Percentiles rank a stretch among this genome's conserved stretches.
Evolutionary conservation across 1,140 invertebrate genomes (phyloP).

Genomic region (Eueides isabella): DNA sequence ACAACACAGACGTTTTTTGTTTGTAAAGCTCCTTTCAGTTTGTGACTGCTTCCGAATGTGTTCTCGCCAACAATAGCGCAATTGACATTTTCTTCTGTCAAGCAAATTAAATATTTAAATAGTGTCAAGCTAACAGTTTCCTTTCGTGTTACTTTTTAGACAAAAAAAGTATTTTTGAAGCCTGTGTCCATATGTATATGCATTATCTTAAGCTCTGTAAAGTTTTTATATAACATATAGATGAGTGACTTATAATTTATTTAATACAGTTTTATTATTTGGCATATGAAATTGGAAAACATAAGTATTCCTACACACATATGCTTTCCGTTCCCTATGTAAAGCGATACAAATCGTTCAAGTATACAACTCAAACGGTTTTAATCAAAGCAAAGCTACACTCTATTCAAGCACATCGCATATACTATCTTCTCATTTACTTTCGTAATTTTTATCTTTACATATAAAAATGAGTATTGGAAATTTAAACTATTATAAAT

Average conservation of each 20-base stretch:
- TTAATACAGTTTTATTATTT: neutral
- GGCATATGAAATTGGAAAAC: constrained; percentile 7
- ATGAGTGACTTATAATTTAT: neutral
- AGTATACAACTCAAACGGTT: constrained; percentile 52
- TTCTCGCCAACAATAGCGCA: constrained; percentile 22
- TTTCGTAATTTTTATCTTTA: neutral
- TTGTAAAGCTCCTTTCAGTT: constrained; percentile 9
- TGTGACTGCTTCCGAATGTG: constrained; percentile 12
- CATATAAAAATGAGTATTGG: neutral
- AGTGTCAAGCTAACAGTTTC: constrained; percentile 24
- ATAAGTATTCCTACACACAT: neutral
- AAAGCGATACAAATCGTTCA: constrained; percentile 52
- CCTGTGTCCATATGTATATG: constrained; percentile 1
- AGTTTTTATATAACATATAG: neutral
- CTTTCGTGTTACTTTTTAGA: constrained; percentile 24
- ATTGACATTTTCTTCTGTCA: constrained; percentile 26
- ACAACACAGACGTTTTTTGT: neutral
- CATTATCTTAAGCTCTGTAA: neutral
- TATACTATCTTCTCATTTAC: constrained; percentile 12
- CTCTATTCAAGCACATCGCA: constrained; percentile 23
- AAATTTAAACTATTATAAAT: too few relatives aligned
- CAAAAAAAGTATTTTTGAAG: constrained; percentile 16
- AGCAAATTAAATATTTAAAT: constrained; percentile 30
- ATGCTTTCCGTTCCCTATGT: too few relatives aligned
- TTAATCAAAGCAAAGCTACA: constrained; percentile 65